A percentile compares a stretch with the other conserved stretches of the same genome.
These are phyloP conservation scores for Ceyx cyanopectus DNA, from an alignment of 2,113 vertebrate genomes.

Conservation along the genomic window DNA sequence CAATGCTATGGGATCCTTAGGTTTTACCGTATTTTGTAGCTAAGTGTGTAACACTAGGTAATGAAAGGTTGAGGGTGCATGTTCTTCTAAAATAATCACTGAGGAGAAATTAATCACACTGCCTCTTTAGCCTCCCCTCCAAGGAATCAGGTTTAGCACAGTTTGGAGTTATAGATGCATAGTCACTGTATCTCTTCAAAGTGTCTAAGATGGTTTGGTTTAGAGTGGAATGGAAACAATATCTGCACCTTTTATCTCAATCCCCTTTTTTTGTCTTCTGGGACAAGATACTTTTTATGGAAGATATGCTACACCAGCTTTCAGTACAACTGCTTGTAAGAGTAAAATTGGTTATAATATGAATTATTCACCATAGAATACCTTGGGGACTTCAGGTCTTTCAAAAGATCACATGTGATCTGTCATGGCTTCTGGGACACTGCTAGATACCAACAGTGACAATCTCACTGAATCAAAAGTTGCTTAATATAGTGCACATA, in stretches of 20 bases:
- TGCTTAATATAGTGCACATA: neutral
- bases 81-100: conserved; percentile 56
- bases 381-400: conserved; percentile 7
- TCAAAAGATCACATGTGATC: neutral
- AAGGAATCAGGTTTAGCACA: conserved; percentile 53
- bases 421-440: neutral
- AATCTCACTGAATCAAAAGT: neutral
- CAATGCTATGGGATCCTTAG: neutral
- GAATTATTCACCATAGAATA: conserved; percentile 51
- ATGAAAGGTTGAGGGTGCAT: conserved; percentile 32
- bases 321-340: conserved; percentile 28
- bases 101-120: conserved; percentile 46
- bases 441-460: neutral
- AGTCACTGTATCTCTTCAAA: conserved; percentile 18
- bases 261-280: conserved; percentile 1
- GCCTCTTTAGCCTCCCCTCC: neutral
- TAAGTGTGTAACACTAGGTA: neutral
- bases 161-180: conserved; percentile 27
- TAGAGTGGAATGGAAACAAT: neutral
- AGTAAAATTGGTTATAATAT: conserved; percentile 23
- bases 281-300: conserved; percentile 6
- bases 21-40: conserved; percentile 43
- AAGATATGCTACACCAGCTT: neutral
- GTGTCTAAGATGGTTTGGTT: neutral
- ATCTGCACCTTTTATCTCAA: neutral